Base-by-base conservation (phyloP, 2,113 vertebrate species). In the Balaeniceps rex region DNA sequence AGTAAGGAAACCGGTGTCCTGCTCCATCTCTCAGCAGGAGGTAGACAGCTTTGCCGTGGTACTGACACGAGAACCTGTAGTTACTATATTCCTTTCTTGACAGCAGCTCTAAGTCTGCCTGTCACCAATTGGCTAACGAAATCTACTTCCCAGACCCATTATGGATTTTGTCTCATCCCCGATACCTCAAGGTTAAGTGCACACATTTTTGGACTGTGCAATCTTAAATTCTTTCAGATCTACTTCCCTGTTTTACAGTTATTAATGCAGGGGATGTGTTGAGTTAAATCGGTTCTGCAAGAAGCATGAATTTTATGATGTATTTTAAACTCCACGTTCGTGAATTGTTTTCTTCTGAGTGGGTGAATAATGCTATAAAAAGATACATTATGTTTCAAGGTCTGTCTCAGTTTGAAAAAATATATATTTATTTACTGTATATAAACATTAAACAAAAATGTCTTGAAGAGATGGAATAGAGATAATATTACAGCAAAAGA, bases 291-390 rank as follows among this genome's bases (percentile, higher is more conserved):
- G 14, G 91, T 94, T 87, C 86, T 85, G 83, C 42, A 91, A 94
- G 92, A 97, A 97, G 96, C 10, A 55, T 97, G 92, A 98, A 97
- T 97, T 98, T 97, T 96, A 71, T 94, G 57, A 94, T 96, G 65
- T 97, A 98, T 98, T 98, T 98, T 97, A 98, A 98, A 98, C 81
- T 97, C 66, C 52, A 70, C 95, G 90, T 88, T 98, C 90, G 29
- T 96, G 96, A 97, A 97, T 98, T 97, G 94, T 98, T 97, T 97
- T 97, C 96, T 97, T 98, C 91, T 97, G 97, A 98, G 97, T 98
- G 97, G 97, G 97, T 95, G 97, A 97, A 97, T 92, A 96, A 82
- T 72, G 49, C 95, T 98, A 98, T 98, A 98, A 98, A 98, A 98
- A 98, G 97, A 95, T 64, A 97, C 75, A 95, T 98, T 98, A 98